A percentile compares a stretch with the other conserved stretches of the same genome.
These are phyloP conservation scores for Gallinago media DNA, from an alignment of 2,113 vertebrate species.

Conservation along the genomic window DNA sequence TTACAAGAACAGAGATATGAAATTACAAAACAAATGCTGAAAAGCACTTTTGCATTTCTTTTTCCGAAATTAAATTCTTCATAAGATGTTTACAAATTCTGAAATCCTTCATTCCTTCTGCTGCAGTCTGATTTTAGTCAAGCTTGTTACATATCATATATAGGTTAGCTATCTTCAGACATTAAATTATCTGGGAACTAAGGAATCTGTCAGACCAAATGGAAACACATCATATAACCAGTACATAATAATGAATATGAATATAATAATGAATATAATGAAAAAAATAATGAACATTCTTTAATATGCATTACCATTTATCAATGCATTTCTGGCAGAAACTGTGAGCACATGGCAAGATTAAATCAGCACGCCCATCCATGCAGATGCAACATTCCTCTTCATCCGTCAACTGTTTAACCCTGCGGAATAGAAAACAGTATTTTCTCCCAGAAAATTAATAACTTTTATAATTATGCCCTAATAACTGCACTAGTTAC, in stretches of 20 bases:
- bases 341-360: slow-evolving; percentile 95
- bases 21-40: neutral
- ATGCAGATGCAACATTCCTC: slow-evolving; percentile 99
- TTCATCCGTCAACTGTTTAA: slow-evolving; percentile 95
- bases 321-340: slow-evolving; percentile 99
- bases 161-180: neutral
- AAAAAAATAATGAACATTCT: neutral
- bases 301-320: slow-evolving; percentile 85
- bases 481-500: neutral
- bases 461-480: neutral
- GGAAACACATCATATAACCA: neutral
- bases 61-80: neutral
- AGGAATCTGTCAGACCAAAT: neutral
- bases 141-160: neutral
- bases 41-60: neutral
- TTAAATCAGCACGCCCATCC: slow-evolving; percentile 94
- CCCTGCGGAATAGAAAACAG: slow-evolving; percentile 77
- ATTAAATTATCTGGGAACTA: neutral
- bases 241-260: neutral
- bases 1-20: neutral
- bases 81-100: neutral
- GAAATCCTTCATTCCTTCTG: neutral
- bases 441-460: neutral
- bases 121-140: neutral
- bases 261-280: neutral